A percentile compares a stretch with the other conserved stretches of the same genome.
These are phyloP conservation scores for Lordiphosa mommai DNA, from an alignment of 1,140 invertebrate species.

Conservation along the genomic window DNA sequence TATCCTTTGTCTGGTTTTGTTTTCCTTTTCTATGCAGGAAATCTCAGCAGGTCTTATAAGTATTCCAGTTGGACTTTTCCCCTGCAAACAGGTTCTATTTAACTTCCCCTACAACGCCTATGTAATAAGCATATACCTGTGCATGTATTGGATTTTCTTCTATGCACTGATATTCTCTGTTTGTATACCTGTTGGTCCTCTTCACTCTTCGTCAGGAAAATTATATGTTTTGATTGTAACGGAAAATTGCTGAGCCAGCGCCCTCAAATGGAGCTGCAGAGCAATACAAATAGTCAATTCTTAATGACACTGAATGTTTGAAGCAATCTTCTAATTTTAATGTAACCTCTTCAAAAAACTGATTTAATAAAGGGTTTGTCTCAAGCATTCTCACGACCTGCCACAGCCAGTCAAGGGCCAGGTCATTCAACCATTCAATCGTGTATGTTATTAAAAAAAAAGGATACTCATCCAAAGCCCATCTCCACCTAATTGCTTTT, in stretches of 20 bases:
- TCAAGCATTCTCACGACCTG: conserved; percentile 46
- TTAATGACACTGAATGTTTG: conserved; percentile 67
- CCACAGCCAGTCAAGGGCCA: conserved; percentile 21
- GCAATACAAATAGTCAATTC: conserved; percentile 54
- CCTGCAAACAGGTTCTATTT: conserved; percentile 73
- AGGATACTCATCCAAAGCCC: conserved; percentile 22
- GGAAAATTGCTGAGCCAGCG: conserved; percentile 57
- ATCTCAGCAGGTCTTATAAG: conserved; percentile 61
- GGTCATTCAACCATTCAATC: conserved; percentile 58
- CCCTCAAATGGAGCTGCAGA: not conserved
- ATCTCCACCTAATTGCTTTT: conserved; percentile 53
- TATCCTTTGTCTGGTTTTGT: conserved; percentile 48
- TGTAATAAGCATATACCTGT: conserved; percentile 12
- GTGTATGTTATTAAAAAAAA: not conserved
- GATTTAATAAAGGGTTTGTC: conserved; percentile 48
- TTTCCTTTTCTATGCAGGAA: conserved; percentile 69
- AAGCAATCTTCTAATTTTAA: conserved; percentile 70
- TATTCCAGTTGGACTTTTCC: conserved; percentile 70
- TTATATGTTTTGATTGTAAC: conserved; percentile 76
- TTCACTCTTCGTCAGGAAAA: conserved; percentile 32
- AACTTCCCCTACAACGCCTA: conserved; percentile 16
- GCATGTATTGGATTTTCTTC: conserved; percentile 66
- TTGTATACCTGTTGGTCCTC: conserved; percentile 17
- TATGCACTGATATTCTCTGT: conserved; percentile 44
- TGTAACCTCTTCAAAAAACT: conserved; percentile 54